Evolutionary conservation across 2,888 invertebrate genomes (phyloP).

Genomic region (Melolontha melolontha): DNA sequence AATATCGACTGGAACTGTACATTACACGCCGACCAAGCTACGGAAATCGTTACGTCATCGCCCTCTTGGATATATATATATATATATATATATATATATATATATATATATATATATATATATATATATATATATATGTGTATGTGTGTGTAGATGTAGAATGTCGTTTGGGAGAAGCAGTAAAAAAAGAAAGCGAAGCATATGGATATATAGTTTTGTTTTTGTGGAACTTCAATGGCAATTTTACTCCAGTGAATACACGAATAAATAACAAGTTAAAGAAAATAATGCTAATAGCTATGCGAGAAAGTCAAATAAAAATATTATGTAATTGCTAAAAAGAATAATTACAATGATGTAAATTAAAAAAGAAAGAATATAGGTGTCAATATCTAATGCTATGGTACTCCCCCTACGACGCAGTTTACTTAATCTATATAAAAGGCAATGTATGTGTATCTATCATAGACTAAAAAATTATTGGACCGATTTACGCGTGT

Average conservation of each 20-base stretch:
- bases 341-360: no score
- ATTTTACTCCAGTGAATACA: not conserved
- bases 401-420: no score
- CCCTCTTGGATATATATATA: constrained; percentile 22
- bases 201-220: constrained; percentile 20
- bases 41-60: constrained; percentile 36
- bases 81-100: not conserved
- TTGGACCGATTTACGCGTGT: no score
- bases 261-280: no score
- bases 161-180: constrained; percentile 15
- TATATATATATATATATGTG: not conserved
- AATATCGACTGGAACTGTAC: constrained; percentile 20
- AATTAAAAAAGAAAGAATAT: no score
- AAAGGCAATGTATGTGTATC: no score
- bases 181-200: constrained; percentile 22
- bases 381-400: no score
- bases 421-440: no score
- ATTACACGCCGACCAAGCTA: not conserved
- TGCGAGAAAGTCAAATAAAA: no score
- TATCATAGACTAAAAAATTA: no score
- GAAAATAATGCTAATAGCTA: no score
- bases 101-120: not conserved
- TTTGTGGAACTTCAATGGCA: constrained; percentile 5
- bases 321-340: no score
- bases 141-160: constrained; percentile 1